Percentiles rank a stretch among this genome's conserved stretches.
These are phyloP conservation scores for Dicentrarchus labrax DNA, from an alignment of 2,113 vertebrate species.

Conservation along the genomic window DNA sequence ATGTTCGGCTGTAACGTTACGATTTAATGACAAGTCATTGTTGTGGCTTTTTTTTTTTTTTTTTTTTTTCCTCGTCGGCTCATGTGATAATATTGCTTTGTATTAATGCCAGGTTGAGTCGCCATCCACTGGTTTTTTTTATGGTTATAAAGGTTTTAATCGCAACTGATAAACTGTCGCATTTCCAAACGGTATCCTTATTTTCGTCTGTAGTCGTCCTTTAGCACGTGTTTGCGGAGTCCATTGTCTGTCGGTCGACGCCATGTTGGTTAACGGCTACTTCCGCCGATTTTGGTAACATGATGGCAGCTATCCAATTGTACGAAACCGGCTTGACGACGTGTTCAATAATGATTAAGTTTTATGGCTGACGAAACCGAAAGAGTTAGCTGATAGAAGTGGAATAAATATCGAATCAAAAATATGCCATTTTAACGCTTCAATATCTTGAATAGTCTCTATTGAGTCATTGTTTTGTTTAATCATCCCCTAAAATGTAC, in stretches of 20 bases:
- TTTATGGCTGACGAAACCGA: background rate
- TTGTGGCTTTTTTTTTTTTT: background rate
- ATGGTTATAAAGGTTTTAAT: background rate
- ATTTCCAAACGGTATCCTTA: fast-evolving
- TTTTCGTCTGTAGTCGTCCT: background rate
- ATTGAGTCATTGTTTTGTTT: background rate
- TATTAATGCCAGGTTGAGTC: background rate
- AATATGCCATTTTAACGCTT: fast-evolving
- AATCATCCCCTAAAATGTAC: background rate
- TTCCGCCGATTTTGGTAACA: constrained; percentile 59
- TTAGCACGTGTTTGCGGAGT: constrained; percentile 77
- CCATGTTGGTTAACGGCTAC: constrained; percentile 80
- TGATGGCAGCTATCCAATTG: constrained; percentile 13
- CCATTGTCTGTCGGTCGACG: constrained; percentile 79
- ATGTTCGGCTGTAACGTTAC: no score
- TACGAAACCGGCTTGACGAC: constrained; percentile 2
- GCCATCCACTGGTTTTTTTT: background rate
- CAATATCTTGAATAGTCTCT: fast-evolving
- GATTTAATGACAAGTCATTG: background rate
- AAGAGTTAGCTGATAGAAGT: fast-evolving
- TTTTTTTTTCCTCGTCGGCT: no score
- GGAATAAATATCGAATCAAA: background rate
- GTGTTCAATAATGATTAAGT: background rate
- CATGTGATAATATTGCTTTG: fast-evolving
- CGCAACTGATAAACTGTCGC: fast-evolving